A percentile compares a stretch with the other conserved stretches of the same genome.
Conservation (phyloP, 2,797 vertebrate species). For the Sphenodon punctatus region DNA sequence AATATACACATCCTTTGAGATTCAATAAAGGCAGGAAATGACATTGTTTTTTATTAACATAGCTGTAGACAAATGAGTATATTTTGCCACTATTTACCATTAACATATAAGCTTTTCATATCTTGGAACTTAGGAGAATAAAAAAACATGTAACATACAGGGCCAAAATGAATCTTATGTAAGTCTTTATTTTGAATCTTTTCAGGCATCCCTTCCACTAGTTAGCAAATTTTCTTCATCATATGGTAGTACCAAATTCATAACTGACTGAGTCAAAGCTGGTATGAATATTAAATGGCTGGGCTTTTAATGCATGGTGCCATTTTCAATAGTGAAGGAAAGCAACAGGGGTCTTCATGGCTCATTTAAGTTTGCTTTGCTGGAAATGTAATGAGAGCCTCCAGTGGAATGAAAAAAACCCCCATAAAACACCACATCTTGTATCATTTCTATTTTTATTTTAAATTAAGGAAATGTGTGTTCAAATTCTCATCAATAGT, state of each 20-base stretch:
- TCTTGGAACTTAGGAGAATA: neutral
- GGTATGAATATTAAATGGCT: constrained; percentile 47
- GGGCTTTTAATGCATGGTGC: constrained; percentile 20
- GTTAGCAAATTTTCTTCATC: neutral
- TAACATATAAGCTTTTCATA: rapidly evolving
- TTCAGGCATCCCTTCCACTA: neutral
- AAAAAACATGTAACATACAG: neutral
- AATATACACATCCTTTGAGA: too few relatives aligned
- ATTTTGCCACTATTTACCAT: neutral
- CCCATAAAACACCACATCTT: constrained; percentile 13
- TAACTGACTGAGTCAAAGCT: constrained; percentile 32
- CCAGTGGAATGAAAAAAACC: constrained; percentile 10
- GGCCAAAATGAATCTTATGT: neutral
- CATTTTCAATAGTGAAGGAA: constrained; percentile 51
- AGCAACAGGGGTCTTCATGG: constrained; percentile 23
- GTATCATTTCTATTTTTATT: constrained; percentile 47
- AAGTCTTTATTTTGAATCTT: neutral
- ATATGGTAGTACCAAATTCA: constrained; percentile 18
- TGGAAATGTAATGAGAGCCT: constrained; percentile 32
- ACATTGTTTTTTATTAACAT: neutral
- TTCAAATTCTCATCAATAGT: constrained; percentile 40
- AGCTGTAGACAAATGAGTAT: too few relatives aligned
- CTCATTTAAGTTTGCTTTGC: constrained; percentile 48
- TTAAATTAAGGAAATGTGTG: constrained; percentile 32
- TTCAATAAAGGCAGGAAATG: neutral